Conservation (phyloP, 2,888 invertebrate species). For the Lutraria lutraria region DNA sequence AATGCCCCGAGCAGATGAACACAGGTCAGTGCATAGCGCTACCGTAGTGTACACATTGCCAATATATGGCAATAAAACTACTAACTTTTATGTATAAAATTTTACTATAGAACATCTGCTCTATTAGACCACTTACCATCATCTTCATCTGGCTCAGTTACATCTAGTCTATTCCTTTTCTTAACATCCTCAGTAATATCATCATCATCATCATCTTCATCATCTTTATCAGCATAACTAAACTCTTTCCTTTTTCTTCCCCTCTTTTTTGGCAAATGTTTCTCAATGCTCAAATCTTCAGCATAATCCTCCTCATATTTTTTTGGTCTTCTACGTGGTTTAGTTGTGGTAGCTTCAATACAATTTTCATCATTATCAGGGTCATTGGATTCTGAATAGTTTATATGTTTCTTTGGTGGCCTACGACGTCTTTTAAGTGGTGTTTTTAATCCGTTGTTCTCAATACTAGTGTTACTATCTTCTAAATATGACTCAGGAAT, state of each 20-base stretch:
- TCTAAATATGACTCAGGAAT: not conserved
- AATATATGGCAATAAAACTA: too few relatives aligned
- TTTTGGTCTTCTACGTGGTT: not conserved
- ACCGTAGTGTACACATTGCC: too few relatives aligned
- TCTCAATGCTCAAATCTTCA: not conserved
- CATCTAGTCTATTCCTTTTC: not conserved
- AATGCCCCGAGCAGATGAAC: too few relatives aligned
- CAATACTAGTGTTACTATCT: not conserved
- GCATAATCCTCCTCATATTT: not conserved
- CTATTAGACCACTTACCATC: not conserved
- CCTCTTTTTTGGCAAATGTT: constrained; percentile 3
- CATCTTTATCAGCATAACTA: constrained; percentile 41
- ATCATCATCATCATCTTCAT: constrained; percentile 29
- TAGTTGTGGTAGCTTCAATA: not conserved
- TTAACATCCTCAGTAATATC: not conserved
- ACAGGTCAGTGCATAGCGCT: too few relatives aligned
- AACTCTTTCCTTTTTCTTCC: constrained; percentile 46
- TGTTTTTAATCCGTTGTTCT: not conserved
- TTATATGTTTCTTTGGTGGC: not conserved
- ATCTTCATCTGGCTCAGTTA: not conserved
- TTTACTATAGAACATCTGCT: too few relatives aligned
- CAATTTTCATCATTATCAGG: not conserved
- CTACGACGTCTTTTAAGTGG: not conserved
- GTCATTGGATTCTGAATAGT: not conserved
- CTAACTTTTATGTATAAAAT: too few relatives aligned